Conservation (phyloP, 2,113 vertebrate species). For the Tragelaphus buxtoni region DNA sequence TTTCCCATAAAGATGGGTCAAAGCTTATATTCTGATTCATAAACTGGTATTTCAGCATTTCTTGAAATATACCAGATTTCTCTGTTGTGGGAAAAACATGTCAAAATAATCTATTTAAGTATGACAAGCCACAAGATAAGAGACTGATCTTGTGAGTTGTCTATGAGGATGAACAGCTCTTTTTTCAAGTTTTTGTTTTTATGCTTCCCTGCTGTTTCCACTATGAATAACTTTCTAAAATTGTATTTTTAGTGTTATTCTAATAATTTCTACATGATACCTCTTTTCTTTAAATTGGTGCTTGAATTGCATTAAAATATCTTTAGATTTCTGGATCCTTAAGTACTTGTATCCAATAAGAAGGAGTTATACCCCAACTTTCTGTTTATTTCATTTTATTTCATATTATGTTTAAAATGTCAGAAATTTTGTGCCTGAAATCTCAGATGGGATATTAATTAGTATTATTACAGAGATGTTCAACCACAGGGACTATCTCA, state of each 20-base stretch:
- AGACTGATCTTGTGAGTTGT: neutral
- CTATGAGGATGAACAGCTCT: neutral
- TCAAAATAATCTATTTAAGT: neutral
- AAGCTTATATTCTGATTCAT: neutral
- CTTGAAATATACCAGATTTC: neutral
- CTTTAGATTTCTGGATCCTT: neutral
- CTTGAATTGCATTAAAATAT: neutral
- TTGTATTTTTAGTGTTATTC: neutral
- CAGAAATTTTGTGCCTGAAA: neutral
- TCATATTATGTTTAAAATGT: neutral
- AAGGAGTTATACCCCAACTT: neutral
- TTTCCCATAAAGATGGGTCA: neutral
- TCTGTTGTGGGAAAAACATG: neutral
- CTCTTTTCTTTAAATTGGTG: neutral
- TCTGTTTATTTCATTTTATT: neutral
- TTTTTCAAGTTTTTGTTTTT: neutral
- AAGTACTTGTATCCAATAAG: neutral
- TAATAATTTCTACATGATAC: neutral
- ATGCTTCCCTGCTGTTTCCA: neutral
- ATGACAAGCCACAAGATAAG: neutral
- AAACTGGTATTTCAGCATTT: neutral
- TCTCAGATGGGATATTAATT: neutral
- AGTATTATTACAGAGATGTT: neutral
- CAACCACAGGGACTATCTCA: neutral
- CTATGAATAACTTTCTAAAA: slow-evolving; percentile 18